phyloP scores from a whole-genome alignment of 2,888 invertebrate species.

The Acleris cristana region DNA sequence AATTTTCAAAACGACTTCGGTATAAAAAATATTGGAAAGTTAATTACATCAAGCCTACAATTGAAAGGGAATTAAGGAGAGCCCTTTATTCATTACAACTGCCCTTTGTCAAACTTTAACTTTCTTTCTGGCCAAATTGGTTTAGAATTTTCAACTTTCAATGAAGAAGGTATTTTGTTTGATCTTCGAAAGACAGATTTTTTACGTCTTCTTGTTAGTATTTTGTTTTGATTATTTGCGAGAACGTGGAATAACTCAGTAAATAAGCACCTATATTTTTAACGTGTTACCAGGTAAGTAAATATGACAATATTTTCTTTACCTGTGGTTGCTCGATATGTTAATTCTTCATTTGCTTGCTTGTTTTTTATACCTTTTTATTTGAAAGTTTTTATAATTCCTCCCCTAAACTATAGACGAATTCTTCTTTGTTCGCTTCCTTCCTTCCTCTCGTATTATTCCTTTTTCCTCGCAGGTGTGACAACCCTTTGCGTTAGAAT shows the following conservation, averaged over 20 bases:
- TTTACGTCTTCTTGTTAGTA: not conserved
- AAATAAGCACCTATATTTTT: no score
- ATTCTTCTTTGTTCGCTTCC: slow-evolving; percentile 39
- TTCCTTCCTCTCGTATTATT: slow-evolving; percentile 53
- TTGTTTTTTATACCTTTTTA: not conserved
- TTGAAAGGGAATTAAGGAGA: not conserved
- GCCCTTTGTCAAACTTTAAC: not conserved
- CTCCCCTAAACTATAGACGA: slow-evolving; percentile 13
- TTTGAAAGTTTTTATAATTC: no score
- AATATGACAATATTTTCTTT: no score
- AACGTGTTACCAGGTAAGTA: no score
- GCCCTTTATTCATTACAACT: not conserved
- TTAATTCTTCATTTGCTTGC: no score
- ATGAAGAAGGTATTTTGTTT: not conserved
- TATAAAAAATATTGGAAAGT: not conserved
- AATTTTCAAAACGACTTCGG: no score
- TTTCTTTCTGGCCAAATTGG: not conserved
- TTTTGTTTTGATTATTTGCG: not conserved
- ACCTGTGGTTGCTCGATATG: no score
- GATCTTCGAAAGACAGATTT: not conserved
- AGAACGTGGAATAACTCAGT: not conserved
- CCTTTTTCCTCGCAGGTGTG: slow-evolving; percentile 68
- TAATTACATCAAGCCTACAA: not conserved
- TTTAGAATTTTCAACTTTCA: not conserved
- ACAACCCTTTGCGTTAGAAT: slow-evolving; percentile 63